These are phyloP conservation scores for Rotaria socialis DNA, from an alignment of 2,888 invertebrate genomes.

Conservation along the genomic window DNA sequence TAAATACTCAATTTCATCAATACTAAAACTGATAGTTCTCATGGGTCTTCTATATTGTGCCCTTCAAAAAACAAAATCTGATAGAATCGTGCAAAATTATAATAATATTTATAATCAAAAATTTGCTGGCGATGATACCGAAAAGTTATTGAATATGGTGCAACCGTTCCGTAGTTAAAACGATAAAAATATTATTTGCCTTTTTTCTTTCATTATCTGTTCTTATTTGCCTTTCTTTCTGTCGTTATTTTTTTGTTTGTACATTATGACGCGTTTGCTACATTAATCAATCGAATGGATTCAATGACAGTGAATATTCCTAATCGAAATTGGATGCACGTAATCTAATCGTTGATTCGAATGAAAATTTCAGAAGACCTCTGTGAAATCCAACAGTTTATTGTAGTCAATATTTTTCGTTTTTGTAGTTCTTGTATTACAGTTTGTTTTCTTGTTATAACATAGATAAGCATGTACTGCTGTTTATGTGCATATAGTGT, in stretches of 20 bases:
- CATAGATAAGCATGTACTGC: neutral
- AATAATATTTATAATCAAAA: neutral
- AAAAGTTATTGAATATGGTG: neutral
- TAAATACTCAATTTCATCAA: neutral
- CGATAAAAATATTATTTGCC: neutral
- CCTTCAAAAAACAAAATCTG: neutral
- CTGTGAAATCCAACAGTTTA: no score
- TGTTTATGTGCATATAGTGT: neutral
- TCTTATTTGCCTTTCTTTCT: neutral
- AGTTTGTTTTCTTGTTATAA: neutral
- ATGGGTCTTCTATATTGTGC: neutral
- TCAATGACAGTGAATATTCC: neutral
- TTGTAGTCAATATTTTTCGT: neutral
- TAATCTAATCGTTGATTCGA: no score
- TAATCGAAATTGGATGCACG: no score
- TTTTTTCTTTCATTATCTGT: neutral
- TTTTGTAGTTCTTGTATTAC: neutral
- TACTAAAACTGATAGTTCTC: neutral
- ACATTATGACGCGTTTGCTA: neutral
- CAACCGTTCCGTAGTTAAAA: neutral
- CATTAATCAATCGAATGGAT: neutral
- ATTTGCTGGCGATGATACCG: neutral
- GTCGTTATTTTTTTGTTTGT: neutral
- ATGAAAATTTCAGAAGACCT: no score
- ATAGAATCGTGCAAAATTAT: neutral